phyloP scores from a whole-genome alignment of 2,797 vertebrate species.

The Platyrinchus mystaceus region DNA sequence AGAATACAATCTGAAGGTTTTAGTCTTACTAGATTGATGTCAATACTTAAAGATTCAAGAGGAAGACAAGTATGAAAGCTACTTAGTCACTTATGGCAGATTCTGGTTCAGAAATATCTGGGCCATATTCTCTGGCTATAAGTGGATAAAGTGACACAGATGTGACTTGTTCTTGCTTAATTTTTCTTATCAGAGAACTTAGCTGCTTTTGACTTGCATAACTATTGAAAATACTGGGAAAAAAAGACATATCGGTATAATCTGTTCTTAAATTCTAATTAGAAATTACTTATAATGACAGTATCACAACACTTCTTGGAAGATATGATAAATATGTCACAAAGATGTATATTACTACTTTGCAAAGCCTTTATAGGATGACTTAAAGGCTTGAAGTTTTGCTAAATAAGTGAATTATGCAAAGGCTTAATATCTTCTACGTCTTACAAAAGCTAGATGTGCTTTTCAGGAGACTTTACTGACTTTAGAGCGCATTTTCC shows the following conservation, averaged over 20 bases:
- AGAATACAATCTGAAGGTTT: background rate
- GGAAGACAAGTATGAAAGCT: background rate
- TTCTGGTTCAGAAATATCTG: conserved; percentile 11
- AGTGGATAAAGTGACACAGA: background rate
- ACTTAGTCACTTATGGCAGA: background rate
- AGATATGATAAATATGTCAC: background rate
- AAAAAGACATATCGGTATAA: background rate
- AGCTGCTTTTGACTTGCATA: background rate
- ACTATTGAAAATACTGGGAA: background rate
- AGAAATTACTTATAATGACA: background rate
- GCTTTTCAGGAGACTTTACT: background rate
- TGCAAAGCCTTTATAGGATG: background rate
- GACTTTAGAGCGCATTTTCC: background rate
- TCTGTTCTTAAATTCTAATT: background rate
- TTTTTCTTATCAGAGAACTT: conserved; percentile 1
- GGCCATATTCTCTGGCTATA: background rate
- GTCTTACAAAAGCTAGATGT: background rate
- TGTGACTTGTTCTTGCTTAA: background rate
- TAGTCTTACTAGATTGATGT: background rate
- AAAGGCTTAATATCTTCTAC: background rate
- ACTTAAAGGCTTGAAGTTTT: background rate
- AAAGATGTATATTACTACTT: background rate
- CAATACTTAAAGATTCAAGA: background rate
- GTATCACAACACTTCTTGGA: background rate
- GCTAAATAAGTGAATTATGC: background rate